Base-by-base conservation (phyloP, 2,113 vertebrate genomes). In the Centropus bengalensis region DNA sequence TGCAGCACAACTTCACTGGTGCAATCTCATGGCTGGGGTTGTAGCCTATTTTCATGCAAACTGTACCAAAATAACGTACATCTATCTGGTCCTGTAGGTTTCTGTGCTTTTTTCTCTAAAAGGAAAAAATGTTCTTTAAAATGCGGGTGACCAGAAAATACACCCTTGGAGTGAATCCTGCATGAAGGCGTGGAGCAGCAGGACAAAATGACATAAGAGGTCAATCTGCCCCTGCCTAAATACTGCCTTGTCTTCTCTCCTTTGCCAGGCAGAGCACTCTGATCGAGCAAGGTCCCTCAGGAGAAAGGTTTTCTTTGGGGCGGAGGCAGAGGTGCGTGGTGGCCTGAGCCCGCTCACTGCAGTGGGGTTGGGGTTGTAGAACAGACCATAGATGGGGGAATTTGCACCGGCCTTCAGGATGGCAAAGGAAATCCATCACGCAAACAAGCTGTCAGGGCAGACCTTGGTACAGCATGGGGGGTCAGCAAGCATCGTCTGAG, bases 361-460 rank as follows among this genome's bases (percentile, higher is more conserved):
- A 16, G 54, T 1, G 4, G 6, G 9, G 59, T 16, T 42, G 0
- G 85, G 42, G 12, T 5, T 67, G 49, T 44, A 20, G 40, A 45
- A 36, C 42, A 15, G 49, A 32, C 56, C 71, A 13, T 4, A 6
- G 62, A 5, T 0, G 4, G 23, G n/a, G 19, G 6, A 32, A 14
- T 74, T 60, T 21, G 44, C 21, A 54, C 27, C 8, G 40, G 56
- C 20, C 20, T 63, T 47, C 21, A 1, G 56, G 66, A 3, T 18
- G 27, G 40, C 2, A 6, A 66, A 33, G 26, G 49, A n/a, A 30
- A 8, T 0, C 6, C 1, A 42, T n/a, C 3, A 28, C 20, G 51
- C 56, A 52, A 30, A 40, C 26, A 42, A 59, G 21, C 26, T 14
- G 5, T 13, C 21, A 56, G 33, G 42, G 20, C 47, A 49, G 47